phyloP scores from a whole-genome alignment of 2,888 invertebrate genomes.

The Drosophila cyrtoloma region DNA sequence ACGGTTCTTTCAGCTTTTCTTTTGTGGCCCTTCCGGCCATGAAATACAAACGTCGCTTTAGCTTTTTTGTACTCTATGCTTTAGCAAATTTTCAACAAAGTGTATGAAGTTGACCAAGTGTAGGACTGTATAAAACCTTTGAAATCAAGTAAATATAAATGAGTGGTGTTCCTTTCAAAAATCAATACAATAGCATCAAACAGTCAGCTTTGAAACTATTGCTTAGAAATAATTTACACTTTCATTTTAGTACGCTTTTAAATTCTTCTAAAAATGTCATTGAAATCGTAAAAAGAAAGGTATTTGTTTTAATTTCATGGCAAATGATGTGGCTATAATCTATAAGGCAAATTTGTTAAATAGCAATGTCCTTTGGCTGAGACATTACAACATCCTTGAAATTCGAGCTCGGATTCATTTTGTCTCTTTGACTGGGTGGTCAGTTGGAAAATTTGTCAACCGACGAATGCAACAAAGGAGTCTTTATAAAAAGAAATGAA shows the following conservation, averaged over 20 bases:
- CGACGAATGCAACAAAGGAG: neutral
- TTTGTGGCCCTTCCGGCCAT: constrained; percentile 65
- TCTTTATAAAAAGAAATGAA: neutral
- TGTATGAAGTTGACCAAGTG: constrained; percentile 1
- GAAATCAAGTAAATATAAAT: neutral
- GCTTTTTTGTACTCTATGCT: constrained; percentile 24
- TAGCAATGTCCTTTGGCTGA: neutral
- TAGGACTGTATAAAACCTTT: neutral
- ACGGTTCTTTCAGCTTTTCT: constrained; percentile 66
- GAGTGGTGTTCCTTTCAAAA: neutral
- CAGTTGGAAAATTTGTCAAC: neutral
- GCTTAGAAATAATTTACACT: neutral
- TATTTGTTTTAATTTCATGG: neutral
- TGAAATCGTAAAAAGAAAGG: neutral
- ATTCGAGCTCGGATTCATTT: neutral
- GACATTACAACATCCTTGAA: neutral
- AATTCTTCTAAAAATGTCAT: neutral
- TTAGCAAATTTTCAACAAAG: neutral
- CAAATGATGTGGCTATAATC: neutral
- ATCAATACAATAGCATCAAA: neutral
- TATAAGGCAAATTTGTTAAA: neutral
- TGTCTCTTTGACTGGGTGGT: neutral
- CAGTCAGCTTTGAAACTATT: neutral
- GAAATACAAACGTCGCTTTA: constrained; percentile 70
- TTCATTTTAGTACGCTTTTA: neutral